Evolutionary conservation across 2,113 vertebrate species (phyloP).

Genomic region (Apeltes quadracus): DNA sequence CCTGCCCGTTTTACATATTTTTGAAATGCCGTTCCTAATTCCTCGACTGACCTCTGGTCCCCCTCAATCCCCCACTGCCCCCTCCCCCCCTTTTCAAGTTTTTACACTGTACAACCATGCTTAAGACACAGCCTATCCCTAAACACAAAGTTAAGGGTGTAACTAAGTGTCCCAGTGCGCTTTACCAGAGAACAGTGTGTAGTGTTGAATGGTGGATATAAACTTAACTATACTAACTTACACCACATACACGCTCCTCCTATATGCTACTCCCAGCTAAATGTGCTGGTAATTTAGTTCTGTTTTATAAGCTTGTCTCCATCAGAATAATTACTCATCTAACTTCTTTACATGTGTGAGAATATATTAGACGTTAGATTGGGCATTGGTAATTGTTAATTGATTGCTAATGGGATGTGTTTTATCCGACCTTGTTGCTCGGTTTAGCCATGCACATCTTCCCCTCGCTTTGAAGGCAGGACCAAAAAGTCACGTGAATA

Average conservation of each 20-base stretch:
- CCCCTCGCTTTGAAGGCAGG: not conserved
- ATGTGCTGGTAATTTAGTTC: no score
- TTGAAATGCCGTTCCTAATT: constrained; percentile 38
- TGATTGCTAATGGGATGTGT: not conserved
- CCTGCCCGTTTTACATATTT: constrained; percentile 43
- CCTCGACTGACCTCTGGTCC: constrained; percentile 19
- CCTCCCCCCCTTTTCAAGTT: not conserved
- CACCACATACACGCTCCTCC: no score
- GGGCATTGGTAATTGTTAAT: not conserved
- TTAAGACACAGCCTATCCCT: no score
- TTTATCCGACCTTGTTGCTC: not conserved
- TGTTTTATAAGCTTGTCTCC: no score
- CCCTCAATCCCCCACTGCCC: not conserved
- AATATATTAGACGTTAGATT: constrained; percentile 4
- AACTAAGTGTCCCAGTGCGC: no score
- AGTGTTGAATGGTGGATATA: no score
- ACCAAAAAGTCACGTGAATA: not conserved
- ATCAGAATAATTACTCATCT: no score
- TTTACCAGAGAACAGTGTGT: no score
- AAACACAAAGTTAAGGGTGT: no score
- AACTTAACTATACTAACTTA: no score
- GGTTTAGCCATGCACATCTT: not conserved
- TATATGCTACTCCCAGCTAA: no score
- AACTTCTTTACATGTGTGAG: constrained; percentile 4
- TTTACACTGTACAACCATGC: no score